A percentile compares a stretch with the other conserved stretches of the same genome.
phyloP scores from a whole-genome alignment of 2,113 vertebrate genomes.

The Zeus faber region DNA sequence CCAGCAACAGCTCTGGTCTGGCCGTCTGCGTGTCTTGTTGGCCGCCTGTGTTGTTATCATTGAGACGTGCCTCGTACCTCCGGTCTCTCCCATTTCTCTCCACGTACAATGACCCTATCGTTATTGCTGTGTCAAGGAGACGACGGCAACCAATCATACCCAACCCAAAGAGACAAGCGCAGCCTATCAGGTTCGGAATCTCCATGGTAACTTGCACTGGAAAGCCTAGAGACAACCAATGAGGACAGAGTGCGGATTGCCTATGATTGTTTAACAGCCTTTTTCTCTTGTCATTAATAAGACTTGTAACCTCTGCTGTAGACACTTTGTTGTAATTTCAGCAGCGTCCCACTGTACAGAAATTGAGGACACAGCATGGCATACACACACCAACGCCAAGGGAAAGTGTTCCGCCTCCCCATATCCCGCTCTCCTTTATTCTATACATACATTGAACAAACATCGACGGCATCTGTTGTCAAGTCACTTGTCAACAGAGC shows the following conservation, averaged over 20 bases:
- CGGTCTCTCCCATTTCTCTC: slow-evolving; percentile 56
- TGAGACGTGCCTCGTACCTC: slow-evolving; percentile 61
- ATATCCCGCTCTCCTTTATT: background rate
- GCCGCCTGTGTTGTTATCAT: slow-evolving; percentile 60
- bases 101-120: slow-evolving; percentile 58
- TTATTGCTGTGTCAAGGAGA: slow-evolving; percentile 73
- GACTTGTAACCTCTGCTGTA: slow-evolving; percentile 48
- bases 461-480: slow-evolving; percentile 14
- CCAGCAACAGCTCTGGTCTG: slow-evolving; percentile 33
- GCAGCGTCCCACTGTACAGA: slow-evolving; percentile 20
- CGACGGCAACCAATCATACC: slow-evolving; percentile 60
- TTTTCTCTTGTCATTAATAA: slow-evolving; percentile 69
- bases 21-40: slow-evolving; percentile 31
- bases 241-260: slow-evolving; percentile 39
- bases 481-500: slow-evolving; percentile 30
- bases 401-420: no score
- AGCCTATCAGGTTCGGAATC: slow-evolving; percentile 56
- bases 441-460: slow-evolving; percentile 13
- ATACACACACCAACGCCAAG: slow-evolving; percentile 1
- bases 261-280: slow-evolving; percentile 61
- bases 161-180: slow-evolving; percentile 24
- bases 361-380: slow-evolving; percentile 27
- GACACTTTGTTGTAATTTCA: slow-evolving; percentile 35
- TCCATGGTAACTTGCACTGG: slow-evolving; percentile 67
- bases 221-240: slow-evolving; percentile 53